Percentiles rank a stretch among this genome's conserved stretches.
phyloP scores from a whole-genome alignment of 2,888 invertebrate genomes.

The Amphipoea oculea region DNA sequence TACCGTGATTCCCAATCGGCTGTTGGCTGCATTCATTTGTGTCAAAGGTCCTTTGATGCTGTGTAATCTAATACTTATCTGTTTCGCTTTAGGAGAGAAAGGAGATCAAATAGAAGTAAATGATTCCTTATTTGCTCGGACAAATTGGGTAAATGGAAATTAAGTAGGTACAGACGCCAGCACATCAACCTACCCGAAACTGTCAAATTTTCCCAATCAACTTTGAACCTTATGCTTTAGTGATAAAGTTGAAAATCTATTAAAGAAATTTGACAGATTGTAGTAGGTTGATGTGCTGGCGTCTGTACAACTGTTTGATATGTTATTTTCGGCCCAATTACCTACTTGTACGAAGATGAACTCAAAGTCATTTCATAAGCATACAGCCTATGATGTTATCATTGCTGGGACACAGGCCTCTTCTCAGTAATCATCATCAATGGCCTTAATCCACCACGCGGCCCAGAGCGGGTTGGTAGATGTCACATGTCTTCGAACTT shows the following conservation, averaged over 20 bases:
- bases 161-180: not conserved
- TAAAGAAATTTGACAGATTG: too few species aligned
- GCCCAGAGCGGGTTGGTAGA: not conserved
- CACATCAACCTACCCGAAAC: too few species aligned
- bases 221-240: too few species aligned
- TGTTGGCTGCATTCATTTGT: slow-evolving; percentile 15
- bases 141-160: not conserved
- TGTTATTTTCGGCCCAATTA: too few species aligned
- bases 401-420: not conserved
- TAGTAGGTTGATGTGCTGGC: too few species aligned
- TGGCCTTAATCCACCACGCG: not conserved
- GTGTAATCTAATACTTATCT: slow-evolving; percentile 13
- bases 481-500: not conserved
- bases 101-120: not conserved
- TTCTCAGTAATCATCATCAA: not conserved
- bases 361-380: not conserved
- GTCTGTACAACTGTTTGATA: too few species aligned
- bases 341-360: too few species aligned
- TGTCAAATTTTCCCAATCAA: too few species aligned
- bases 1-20: slow-evolving; percentile 1
- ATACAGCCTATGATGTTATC: not conserved
- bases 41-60: slow-evolving; percentile 10
- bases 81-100: not conserved
- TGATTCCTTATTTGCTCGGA: not conserved
- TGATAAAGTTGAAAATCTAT: too few species aligned